phyloP scores from a whole-genome alignment of 2,888 invertebrate species.

The Eupithecia exiguata region DNA sequence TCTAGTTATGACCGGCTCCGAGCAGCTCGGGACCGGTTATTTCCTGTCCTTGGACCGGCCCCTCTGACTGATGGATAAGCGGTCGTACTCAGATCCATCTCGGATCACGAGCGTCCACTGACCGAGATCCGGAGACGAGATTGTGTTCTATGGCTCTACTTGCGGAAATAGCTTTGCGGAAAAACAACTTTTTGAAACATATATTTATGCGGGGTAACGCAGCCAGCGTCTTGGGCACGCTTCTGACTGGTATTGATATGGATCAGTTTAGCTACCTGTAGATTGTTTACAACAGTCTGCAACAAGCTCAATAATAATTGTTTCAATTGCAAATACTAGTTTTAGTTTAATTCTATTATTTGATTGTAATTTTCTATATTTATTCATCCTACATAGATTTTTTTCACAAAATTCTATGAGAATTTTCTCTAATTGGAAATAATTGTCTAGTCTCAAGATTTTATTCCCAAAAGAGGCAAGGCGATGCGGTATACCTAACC shows the following conservation, averaged over 20 bases:
- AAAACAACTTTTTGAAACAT: background rate
- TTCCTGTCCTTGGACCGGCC: conserved; percentile 57
- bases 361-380: too few species aligned
- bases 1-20: conserved; percentile 63
- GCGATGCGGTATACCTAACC: too few species aligned
- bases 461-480: too few species aligned
- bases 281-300: too few species aligned
- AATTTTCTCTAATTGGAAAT: background rate
- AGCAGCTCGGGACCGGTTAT: conserved; percentile 65
- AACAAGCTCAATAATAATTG: too few species aligned
- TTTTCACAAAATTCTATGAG: background rate
- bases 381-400: background rate
- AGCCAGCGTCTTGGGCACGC: too few species aligned
- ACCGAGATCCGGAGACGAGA: conserved; percentile 36
- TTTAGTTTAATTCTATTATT: too few species aligned
- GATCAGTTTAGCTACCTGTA: too few species aligned
- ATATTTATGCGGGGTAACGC: too few species aligned
- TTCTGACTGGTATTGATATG: too few species aligned
- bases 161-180: background rate
- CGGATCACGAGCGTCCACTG: conserved; percentile 44
- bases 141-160: background rate
- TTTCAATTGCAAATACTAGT: too few species aligned
- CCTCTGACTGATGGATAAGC: conserved; percentile 29
- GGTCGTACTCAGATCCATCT: conserved; percentile 19
- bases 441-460: background rate